Evolutionary conservation across 2,888 invertebrate genomes (phyloP).

Genomic region (Tupiocoris notatus): DNA sequence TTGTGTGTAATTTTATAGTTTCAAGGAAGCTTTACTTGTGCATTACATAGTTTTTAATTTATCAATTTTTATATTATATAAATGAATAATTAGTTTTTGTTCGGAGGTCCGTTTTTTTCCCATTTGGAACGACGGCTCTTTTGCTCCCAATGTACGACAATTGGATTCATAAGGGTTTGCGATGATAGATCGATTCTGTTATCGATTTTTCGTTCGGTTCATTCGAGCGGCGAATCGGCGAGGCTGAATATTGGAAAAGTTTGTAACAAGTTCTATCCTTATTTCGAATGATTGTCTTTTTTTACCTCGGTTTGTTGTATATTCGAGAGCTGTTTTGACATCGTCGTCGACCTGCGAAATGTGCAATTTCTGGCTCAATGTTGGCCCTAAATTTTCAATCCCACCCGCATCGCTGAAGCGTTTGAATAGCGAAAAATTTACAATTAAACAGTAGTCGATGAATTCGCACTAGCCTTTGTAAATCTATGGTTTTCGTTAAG

Average conservation of each 20-base stretch:
- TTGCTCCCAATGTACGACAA: slow-evolving; percentile 12
- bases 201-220: neutral
- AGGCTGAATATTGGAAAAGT: too few species aligned
- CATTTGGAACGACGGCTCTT: slow-evolving; percentile 33
- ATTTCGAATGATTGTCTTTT: neutral
- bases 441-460: neutral
- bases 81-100: too few species aligned
- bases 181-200: neutral
- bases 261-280: too few species aligned
- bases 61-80: neutral
- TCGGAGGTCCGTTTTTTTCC: neutral
- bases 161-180: slow-evolving; percentile 15
- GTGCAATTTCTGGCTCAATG: neutral
- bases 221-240: neutral
- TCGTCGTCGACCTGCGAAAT: neutral
- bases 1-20: neutral
- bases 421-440: neutral
- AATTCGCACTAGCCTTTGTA: slow-evolving; percentile 1
- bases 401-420: neutral
- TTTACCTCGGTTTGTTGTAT: neutral
- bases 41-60: neutral
- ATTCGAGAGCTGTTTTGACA: neutral
- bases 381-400: neutral
- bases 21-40: neutral
- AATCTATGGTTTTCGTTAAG: too few species aligned